Evolutionary conservation across 2,113 vertebrate genomes (phyloP).

Genomic region (Phaethon lepturus): DNA sequence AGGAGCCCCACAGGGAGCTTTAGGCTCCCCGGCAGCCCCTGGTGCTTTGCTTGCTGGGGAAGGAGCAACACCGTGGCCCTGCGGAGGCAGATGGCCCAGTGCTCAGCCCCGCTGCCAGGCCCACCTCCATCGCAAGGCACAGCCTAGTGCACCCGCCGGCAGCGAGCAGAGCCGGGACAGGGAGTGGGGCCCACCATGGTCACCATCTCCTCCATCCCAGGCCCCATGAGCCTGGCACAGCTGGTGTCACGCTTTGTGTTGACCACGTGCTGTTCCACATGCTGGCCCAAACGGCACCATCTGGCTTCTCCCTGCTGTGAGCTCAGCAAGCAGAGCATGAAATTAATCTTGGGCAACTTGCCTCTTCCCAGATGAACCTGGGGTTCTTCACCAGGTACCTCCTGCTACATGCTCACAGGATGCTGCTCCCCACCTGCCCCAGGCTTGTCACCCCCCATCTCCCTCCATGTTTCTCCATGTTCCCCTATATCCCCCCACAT

Average conservation of each 20-base stretch:
- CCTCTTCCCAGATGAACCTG: background rate
- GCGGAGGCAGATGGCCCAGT: fast-evolving
- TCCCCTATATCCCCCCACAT: too few species aligned
- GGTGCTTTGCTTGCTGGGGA: background rate
- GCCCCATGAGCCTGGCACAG: background rate
- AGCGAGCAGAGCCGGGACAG: background rate
- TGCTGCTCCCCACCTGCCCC: background rate
- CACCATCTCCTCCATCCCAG: background rate
- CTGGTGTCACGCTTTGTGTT: background rate
- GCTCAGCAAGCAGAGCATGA: background rate
- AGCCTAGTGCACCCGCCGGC: fast-evolving
- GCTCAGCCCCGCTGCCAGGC: background rate
- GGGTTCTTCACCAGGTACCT: background rate
- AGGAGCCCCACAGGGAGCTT: background rate
- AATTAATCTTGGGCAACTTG: background rate
- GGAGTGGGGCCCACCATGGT: background rate
- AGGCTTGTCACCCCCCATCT: background rate
- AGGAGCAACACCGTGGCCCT: background rate
- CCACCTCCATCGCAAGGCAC: background rate
- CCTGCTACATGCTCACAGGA: fast-evolving
- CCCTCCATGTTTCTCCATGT: background rate
- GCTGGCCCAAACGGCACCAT: background rate
- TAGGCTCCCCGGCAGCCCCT: background rate
- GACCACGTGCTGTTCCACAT: background rate
- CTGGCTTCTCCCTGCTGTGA: background rate